Percentiles rank a stretch among this genome's conserved stretches.
Conservation (phyloP, 1,140 invertebrate species). For the Rhopalosiphum padi region DNA sequence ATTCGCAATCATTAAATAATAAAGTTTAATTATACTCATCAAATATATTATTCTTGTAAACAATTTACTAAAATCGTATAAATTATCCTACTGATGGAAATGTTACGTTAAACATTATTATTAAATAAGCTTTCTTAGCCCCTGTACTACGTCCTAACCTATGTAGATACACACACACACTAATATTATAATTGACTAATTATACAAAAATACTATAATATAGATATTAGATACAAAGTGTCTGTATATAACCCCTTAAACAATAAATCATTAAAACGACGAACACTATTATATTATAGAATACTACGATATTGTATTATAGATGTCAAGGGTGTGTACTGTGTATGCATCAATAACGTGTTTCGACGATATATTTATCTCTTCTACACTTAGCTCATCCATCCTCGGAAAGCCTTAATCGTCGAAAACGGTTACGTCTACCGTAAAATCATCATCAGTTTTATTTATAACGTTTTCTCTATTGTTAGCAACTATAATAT, state of each 20-base stretch:
- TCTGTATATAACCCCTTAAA: neutral
- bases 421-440: neutral
- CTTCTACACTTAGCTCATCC: no score
- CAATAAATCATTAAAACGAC: neutral
- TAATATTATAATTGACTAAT: neutral
- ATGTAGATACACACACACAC: no score
- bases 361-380: no score
- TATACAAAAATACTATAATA: neutral
- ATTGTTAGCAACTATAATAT: neutral
- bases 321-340: neutral
- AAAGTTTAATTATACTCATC: no score
- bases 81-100: neutral
- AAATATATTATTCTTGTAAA: no score
- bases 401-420: no score
- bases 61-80: neutral
- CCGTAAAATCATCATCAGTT: neutral
- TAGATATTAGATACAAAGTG: neutral
- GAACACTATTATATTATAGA: neutral
- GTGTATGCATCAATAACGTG: no score
- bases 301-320: neutral
- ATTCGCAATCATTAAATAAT: no score
- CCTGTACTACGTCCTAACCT: no score
- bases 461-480: conserved; percentile 1
- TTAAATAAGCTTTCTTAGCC: neutral
- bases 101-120: neutral